These are phyloP conservation scores for Thecocarcelia acutangulata DNA, from an alignment of 2,888 invertebrate genomes.

Conservation along the genomic window DNA sequence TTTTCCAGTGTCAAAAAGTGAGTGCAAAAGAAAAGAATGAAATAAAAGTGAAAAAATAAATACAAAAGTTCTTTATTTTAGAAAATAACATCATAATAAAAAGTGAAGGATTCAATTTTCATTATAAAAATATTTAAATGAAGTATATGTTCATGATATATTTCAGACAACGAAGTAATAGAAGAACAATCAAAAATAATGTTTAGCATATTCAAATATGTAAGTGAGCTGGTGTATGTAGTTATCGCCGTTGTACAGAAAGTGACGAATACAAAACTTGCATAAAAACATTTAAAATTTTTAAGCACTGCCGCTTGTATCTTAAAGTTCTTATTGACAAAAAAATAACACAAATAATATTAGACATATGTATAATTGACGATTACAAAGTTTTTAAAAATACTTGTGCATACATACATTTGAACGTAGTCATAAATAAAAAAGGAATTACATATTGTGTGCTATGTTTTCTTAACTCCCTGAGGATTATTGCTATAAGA, in stretches of 20 bases:
- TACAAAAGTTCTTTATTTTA: slow-evolving; percentile 46
- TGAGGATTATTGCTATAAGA: neutral
- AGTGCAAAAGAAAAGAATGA: slow-evolving; percentile 53
- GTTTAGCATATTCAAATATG: neutral
- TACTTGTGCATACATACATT: neutral
- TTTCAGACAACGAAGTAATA: slow-evolving; percentile 26
- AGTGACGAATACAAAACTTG: slow-evolving; percentile 35
- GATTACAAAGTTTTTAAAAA: neutral
- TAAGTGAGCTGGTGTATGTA: neutral
- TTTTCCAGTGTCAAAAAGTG: slow-evolving; percentile 64
- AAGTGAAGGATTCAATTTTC: neutral
- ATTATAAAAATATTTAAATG: neutral
- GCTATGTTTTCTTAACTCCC: slow-evolving; percentile 24
- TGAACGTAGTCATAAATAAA: neutral
- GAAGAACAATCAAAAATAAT: no score
- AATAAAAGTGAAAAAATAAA: slow-evolving; percentile 39
- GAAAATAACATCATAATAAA: slow-evolving; percentile 13
- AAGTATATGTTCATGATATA: neutral
- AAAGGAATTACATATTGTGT: neutral
- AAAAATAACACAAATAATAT: neutral
- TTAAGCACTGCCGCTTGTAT: slow-evolving; percentile 38
- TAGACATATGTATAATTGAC: neutral
- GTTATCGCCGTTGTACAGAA: slow-evolving; percentile 10
- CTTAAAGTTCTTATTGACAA: slow-evolving; percentile 24
- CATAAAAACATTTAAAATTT: slow-evolving; percentile 9